Evolutionary conservation across 2,888 invertebrate genomes (phyloP).

Genomic region (Eueremaeus valkanovi): DNA sequence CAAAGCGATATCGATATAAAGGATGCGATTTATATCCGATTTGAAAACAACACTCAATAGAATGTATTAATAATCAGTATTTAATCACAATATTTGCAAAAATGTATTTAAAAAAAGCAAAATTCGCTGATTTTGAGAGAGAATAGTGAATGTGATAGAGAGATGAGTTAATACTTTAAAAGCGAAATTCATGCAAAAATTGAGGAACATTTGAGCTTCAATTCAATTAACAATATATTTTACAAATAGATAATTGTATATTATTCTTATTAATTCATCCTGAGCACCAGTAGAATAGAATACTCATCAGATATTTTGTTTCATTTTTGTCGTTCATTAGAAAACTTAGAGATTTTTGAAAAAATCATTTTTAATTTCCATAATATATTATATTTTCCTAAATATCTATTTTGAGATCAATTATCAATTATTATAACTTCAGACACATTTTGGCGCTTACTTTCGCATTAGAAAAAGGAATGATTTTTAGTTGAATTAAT

Average conservation of each 20-base stretch:
- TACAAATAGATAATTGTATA: neutral
- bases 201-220: constrained; percentile 36
- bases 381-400: neutral
- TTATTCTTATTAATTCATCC: constrained; percentile 4
- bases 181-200: constrained; percentile 26
- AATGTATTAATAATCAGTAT: neutral
- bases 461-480: constrained; percentile 18
- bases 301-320: neutral
- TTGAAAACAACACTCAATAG: constrained; percentile 1
- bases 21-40: neutral
- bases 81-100: constrained; percentile 35
- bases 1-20: neutral
- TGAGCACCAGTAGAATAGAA: constrained; percentile 6
- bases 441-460: constrained; percentile 1
- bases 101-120: neutral
- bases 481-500: too few species aligned
- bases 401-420: neutral
- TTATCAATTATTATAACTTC: neutral
- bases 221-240: constrained; percentile 30
- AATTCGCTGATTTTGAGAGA: constrained; percentile 30
- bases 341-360: constrained; percentile 9
- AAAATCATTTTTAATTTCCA: constrained; percentile 22
- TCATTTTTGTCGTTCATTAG: neutral
- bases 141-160: neutral
- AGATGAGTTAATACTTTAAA: constrained; percentile 8